Percentiles rank a stretch among this genome's conserved stretches.
Conservation (phyloP, 2,797 vertebrate genomes). For the Pipistrellus kuhlii region DNA sequence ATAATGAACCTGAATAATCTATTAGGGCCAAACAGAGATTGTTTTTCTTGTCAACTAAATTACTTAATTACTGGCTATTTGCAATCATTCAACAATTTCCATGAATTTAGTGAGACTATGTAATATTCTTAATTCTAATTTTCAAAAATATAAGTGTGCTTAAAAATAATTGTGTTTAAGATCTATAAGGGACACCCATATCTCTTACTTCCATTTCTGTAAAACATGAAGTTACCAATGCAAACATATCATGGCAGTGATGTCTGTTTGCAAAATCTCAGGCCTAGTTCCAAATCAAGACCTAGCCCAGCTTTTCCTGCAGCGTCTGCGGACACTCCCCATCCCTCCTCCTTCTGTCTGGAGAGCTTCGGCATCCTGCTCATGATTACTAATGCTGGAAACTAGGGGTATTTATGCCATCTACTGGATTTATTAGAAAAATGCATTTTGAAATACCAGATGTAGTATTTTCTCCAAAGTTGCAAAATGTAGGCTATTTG, state of each 20-base stretch:
- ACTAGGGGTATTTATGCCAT: constrained; percentile 20
- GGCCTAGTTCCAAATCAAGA: constrained; percentile 10
- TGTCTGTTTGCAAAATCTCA: neutral
- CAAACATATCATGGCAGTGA: neutral
- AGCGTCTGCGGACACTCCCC: neutral
- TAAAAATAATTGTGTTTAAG: constrained; percentile 33
- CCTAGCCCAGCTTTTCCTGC: neutral
- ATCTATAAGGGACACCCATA: neutral
- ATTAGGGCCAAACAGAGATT: neutral
- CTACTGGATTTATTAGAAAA: constrained; percentile 51
- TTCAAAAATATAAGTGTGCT: neutral
- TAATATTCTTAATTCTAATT: neutral
- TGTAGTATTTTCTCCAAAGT: neutral
- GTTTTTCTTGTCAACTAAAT: neutral
- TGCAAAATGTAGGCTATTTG: neutral
- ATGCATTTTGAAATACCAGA: neutral
- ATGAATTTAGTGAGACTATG: neutral
- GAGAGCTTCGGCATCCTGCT: neutral
- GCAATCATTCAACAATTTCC: neutral
- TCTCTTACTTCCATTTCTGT: neutral
- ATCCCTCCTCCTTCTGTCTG: neutral
- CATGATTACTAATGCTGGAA: neutral
- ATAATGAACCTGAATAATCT: neutral
- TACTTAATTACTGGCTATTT: neutral
- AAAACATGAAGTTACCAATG: neutral